A percentile compares a stretch with the other conserved stretches of the same genome.
Evolutionary conservation across 2,888 invertebrate genomes (phyloP).

Genomic region (Tinea trinotella): DNA sequence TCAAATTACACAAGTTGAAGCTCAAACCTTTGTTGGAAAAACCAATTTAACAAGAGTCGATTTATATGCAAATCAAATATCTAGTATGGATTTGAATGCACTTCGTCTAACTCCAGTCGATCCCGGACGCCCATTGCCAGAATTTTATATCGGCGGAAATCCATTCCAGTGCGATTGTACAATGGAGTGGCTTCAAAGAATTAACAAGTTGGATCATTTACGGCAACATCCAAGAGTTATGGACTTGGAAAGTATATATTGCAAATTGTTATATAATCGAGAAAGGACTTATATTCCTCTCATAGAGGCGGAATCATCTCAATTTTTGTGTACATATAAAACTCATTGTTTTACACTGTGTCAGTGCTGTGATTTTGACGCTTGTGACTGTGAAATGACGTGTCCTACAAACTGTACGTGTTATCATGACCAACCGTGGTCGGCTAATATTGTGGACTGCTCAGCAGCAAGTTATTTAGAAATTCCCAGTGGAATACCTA

Average conservation of each 20-base stretch:
- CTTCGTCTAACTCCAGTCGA: slow-evolving; percentile 86
- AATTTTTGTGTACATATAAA: slow-evolving; percentile 93
- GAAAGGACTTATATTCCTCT: slow-evolving; percentile 88
- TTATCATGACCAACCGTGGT: slow-evolving; percentile 95
- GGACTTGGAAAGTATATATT: slow-evolving; percentile 92
- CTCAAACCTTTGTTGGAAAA: slow-evolving; percentile 91
- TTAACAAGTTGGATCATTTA: slow-evolving; percentile 86
- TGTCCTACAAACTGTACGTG: slow-evolving; percentile 95
- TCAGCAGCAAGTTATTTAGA: slow-evolving; percentile 84
- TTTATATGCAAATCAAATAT: slow-evolving; percentile 92
- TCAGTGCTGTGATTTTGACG: slow-evolving; percentile 96
- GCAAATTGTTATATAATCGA: slow-evolving; percentile 88
- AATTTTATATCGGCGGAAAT: slow-evolving; percentile 95
- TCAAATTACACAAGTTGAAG: slow-evolving; percentile 86
- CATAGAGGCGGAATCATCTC: slow-evolving; percentile 88
- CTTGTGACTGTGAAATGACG: slow-evolving; percentile 97
- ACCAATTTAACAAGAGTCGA: slow-evolving; percentile 91
- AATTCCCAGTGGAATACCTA: slow-evolving; percentile 90
- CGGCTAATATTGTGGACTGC: slow-evolving; percentile 93
- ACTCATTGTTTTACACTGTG: slow-evolving; percentile 95
- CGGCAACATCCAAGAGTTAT: slow-evolving; percentile 91
- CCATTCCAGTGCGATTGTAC: slow-evolving; percentile 96
- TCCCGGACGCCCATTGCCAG: slow-evolving; percentile 82
- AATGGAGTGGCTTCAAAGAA: slow-evolving; percentile 95
- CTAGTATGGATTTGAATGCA: slow-evolving; percentile 91